Conservation (phyloP, 30 jellyfish, hydroid and myxozoan species). For the Clytia hemisphaerica region DNA sequence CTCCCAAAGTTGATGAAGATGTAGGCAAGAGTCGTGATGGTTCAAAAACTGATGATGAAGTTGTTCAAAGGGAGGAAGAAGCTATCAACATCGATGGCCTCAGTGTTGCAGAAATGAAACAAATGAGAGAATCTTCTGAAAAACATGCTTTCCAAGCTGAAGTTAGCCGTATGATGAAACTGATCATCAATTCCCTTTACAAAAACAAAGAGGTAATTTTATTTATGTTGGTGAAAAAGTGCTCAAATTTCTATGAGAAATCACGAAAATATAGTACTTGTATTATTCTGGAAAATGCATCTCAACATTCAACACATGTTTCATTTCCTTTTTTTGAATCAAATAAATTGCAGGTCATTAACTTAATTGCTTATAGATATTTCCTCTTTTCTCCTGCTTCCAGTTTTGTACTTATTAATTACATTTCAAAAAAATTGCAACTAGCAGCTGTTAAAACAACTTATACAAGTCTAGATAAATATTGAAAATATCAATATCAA, state of each 20-base stretch:
- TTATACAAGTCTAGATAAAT: too few relatives aligned
- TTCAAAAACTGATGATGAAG: conserved; percentile 98
- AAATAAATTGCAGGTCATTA: too few relatives aligned
- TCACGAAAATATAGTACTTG: too few relatives aligned
- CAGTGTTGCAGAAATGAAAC: conserved; percentile 98
- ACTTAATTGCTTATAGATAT: too few relatives aligned
- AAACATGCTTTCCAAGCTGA: conserved; percentile 98
- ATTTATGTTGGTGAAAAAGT: background rate
- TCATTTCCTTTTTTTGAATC: too few relatives aligned
- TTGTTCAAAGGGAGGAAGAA: conserved; percentile 95
- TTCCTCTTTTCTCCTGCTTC: too few relatives aligned
- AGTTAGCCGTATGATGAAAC: conserved; percentile 98
- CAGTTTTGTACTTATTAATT: too few relatives aligned
- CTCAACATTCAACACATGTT: too few relatives aligned
- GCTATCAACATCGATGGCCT: conserved; percentile 97
- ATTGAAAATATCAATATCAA: too few relatives aligned
- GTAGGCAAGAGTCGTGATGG: conserved; percentile 98
- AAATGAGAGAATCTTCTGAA: conserved; percentile 84
- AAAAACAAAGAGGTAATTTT: conserved; percentile 91
- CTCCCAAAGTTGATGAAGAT: conserved; percentile 87
- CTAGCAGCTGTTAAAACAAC: too few relatives aligned
- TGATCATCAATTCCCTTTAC: conserved; percentile 92
- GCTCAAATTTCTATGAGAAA: background rate
- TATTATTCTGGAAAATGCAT: too few relatives aligned
- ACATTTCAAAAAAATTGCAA: too few relatives aligned